These are phyloP conservation scores for Aphis gossypii DNA, from an alignment of 1,140 invertebrate genomes.

Conservation along the genomic window DNA sequence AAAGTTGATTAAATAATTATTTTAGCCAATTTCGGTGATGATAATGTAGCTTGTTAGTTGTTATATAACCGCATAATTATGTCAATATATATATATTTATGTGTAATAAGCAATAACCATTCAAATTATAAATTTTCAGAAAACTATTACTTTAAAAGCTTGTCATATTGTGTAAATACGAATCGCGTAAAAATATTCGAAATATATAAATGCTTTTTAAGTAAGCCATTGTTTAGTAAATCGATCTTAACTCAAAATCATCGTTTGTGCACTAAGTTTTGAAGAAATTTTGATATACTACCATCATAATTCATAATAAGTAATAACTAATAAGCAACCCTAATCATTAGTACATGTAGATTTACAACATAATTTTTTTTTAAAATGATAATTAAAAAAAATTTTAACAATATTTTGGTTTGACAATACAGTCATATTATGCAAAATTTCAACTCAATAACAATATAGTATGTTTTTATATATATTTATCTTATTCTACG, in stretches of 20 bases:
- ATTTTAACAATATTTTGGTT: neutral
- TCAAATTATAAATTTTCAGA: neutral
- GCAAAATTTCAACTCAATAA: neutral
- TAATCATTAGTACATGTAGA: neutral
- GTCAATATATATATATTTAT: too few species aligned
- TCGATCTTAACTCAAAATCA: neutral
- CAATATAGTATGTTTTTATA: neutral
- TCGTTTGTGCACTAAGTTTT: neutral
- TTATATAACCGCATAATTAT: too few species aligned
- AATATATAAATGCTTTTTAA: neutral
- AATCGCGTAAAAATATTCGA: neutral
- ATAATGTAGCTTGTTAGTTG: too few species aligned
- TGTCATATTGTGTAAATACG: neutral
- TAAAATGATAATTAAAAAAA: neutral
- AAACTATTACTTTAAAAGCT: neutral
- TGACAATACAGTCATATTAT: neutral
- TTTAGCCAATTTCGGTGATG: neutral
- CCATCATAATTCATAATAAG: neutral
- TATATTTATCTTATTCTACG: neutral
- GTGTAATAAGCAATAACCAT: neutral
- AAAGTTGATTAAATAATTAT: neutral
- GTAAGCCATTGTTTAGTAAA: neutral
- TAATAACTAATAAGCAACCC: neutral
- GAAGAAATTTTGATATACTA: neutral
- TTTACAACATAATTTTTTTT: neutral